Base-by-base conservation (phyloP, 1,140 invertebrate genomes). In the Dufourea novaeangliae region DNA sequence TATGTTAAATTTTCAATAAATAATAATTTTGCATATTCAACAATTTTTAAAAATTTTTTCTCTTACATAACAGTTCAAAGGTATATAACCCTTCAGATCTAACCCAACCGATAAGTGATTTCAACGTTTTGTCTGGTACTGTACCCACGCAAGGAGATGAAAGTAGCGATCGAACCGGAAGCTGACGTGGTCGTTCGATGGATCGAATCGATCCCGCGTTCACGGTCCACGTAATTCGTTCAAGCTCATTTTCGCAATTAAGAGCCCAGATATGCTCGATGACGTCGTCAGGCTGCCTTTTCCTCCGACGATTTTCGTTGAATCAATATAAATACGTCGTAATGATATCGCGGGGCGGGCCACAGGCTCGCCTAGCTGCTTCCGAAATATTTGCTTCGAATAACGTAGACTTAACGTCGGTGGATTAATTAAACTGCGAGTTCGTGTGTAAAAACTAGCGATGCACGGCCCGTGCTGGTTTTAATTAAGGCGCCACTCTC, bases 231-330 rank as follows among this genome's bases (percentile, higher is more conserved):
- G 52, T 78, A 63, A 80, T 78, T 71, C 70, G 74, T 69, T 66
- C 46, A 27, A 54, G 68, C 27, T 80, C 50, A 69, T 75, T 80
- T 82, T 79, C 80, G 69, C 80, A 75, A 75, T 25, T 79, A 63
- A 57, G 69, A 56, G 10, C 12, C 14, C 25, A 14, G n/a, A 8
- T 8, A 8, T 27, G 32, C 37, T 5, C 10, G n/a, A 2, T 25
- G 12, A 27, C n/a, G n/a, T n/a, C 25, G 20, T 29, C 27, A 20
- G 5, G 34, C 29, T 25, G 32, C 17, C 12, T 4, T 32, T 29
- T 27, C 4, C 10, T n/a, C n/a, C 7, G 4, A 20, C 11, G 44
- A 73, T 73, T 63, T 54, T 52, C 70, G 59, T 32, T 27, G 34
- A 63, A 52, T 73, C 34, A 12, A 73, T 73, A 63, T 63, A 63